Conservation (phyloP, 37 sponge, comb jelly and placozoan genomes). For the Aphrocallistes beatrix region DNA sequence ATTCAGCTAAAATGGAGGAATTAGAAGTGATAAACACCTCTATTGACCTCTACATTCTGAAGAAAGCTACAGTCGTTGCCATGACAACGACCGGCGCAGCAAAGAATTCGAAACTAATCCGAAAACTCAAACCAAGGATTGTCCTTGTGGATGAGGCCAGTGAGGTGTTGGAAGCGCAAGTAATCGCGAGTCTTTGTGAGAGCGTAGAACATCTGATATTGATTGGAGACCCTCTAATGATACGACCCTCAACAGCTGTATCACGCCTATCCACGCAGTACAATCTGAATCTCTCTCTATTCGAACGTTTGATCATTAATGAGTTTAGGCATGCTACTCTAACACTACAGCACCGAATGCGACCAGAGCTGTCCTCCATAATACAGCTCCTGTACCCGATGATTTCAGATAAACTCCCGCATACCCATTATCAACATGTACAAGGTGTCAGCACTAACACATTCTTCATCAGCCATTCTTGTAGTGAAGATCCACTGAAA, state of each 20-base stretch:
- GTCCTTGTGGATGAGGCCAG: conserved; percentile 90
- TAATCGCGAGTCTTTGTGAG: conserved; percentile 62
- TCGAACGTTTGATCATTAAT: conserved; percentile 60
- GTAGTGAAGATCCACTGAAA: conserved; percentile 26
- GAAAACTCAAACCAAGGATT: conserved; percentile 54
- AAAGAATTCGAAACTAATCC: conserved; percentile 42
- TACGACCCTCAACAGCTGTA: conserved; percentile 57
- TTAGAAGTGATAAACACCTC: conserved; percentile 22
- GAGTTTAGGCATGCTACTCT: conserved; percentile 39
- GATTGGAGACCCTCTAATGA: conserved; percentile 91
- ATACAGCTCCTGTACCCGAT: conserved; percentile 45
- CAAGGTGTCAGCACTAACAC: conserved; percentile 43
- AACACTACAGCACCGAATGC: conserved; percentile 70
- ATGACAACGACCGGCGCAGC: conserved; percentile 92
- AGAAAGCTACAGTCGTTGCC: conserved; percentile 59
- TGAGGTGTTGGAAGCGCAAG: conserved; percentile 81
- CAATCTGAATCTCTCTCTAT: conserved; percentile 64
- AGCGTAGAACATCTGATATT: conserved; percentile 73
- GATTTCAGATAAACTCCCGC: conserved; percentile 26
- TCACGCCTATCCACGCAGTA: conserved; percentile 51
- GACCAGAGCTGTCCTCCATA: conserved; percentile 64
- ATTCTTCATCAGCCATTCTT: conserved; percentile 49
- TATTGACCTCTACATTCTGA: conserved; percentile 27
- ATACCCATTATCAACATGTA: conserved; percentile 32
- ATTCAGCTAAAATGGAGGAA: conserved; percentile 28